A percentile compares a stretch with the other conserved stretches of the same genome.
phyloP scores from a whole-genome alignment of 2,888 invertebrate genomes.

The Linnaemya tessellans region DNA sequence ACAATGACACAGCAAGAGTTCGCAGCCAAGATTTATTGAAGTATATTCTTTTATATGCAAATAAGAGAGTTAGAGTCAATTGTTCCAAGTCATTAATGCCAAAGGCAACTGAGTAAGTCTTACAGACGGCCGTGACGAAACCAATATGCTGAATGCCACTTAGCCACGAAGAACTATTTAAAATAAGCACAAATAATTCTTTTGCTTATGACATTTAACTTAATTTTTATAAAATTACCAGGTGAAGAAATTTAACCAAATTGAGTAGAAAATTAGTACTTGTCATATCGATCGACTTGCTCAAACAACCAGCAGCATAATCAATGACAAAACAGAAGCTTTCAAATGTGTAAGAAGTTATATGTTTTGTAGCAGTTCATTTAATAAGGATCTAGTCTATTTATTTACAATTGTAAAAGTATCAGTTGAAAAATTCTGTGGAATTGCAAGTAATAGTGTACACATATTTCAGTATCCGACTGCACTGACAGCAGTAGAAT shows the following conservation, averaged over 20 bases:
- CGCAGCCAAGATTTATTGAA: constrained; percentile 34
- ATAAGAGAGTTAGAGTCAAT: neutral
- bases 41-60: neutral
- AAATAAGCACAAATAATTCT: neutral
- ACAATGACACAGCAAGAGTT: neutral
- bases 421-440: too few relatives aligned
- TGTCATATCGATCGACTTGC: too few relatives aligned
- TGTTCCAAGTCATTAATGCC: neutral
- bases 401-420: too few relatives aligned
- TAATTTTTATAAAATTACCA: neutral
- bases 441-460: too few relatives aligned
- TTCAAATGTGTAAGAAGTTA: neutral
- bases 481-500: too few relatives aligned
- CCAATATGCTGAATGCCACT: neutral
- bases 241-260: neutral
- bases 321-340: too few relatives aligned
- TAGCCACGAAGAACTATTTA: neutral
- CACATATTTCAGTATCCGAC: too few relatives aligned
- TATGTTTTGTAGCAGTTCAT: neutral
- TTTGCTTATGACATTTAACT: neutral
- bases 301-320: too few relatives aligned
- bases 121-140: neutral
- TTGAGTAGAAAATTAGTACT: too few relatives aligned
- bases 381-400: too few relatives aligned
- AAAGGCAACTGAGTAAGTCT: too few relatives aligned